These are phyloP conservation scores for Periophthalmus modestus DNA, from an alignment of 2,113 vertebrate species.

Conservation along the genomic window DNA sequence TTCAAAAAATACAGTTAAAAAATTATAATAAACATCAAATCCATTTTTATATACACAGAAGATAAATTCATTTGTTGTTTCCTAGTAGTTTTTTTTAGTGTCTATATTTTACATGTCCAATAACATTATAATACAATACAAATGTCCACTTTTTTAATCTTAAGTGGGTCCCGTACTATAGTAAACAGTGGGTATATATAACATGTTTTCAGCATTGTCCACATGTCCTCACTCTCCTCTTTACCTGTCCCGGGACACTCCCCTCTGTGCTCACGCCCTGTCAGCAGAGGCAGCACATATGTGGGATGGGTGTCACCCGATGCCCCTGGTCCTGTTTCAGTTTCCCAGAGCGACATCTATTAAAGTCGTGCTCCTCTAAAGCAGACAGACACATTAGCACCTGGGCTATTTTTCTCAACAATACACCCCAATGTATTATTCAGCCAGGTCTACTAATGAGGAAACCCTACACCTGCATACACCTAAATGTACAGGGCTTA, in stretches of 20 bases:
- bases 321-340: conserved; percentile 63
- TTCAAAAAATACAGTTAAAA: no score
- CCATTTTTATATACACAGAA: not conserved
- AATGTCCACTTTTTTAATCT: no score
- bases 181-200: no score
- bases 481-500: conserved; percentile 4
- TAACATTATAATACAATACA: no score
- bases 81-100: no score
- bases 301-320: conserved; percentile 51
- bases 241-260: conserved; percentile 7
- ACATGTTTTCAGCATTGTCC: no score
- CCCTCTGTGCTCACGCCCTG: not conserved
- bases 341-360: conserved; percentile 75
- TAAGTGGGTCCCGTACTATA: no score
- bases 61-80: no score
- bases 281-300: conserved; percentile 14
- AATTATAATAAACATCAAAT: no score
- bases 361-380: conserved; percentile 67
- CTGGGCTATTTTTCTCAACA: conserved; percentile 71
- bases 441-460: conserved; percentile 68
- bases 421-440: conserved; percentile 73
- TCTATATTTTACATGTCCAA: no score
- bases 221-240: not conserved
- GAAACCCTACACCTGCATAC: conserved; percentile 56
- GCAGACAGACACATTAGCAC: conserved; percentile 72